Evolutionary conservation across 2,113 vertebrate genomes (phyloP).

Genomic region (Lutjanus erythropterus): DNA sequence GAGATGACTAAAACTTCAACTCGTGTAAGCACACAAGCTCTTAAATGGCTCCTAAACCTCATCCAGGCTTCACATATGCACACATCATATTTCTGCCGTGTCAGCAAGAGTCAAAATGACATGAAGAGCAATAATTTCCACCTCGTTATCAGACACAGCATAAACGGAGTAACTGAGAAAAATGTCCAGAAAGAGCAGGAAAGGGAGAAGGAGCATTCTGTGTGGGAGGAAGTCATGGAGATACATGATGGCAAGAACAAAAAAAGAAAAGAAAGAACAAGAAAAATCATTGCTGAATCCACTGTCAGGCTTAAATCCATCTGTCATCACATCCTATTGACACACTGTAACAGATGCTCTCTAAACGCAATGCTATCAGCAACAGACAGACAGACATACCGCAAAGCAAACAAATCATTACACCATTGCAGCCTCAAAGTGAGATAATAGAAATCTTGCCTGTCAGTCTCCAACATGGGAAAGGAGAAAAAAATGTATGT

Average conservation of each 20-base stretch:
- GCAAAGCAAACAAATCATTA: constrained; percentile 60
- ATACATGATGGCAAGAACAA: constrained; percentile 52
- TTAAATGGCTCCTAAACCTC: background rate
- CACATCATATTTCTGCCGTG: constrained; percentile 1
- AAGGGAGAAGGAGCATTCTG: constrained; percentile 42
- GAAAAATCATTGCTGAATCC: constrained; percentile 45
- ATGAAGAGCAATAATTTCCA: constrained; percentile 35
- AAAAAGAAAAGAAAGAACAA: constrained; percentile 30
- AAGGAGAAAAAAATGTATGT: constrained; percentile 24
- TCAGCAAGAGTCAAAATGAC: constrained; percentile 21
- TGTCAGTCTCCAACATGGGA: constrained; percentile 1
- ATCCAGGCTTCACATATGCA: background rate
- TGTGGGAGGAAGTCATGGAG: constrained; percentile 72
- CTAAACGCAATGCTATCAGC: constrained; percentile 56
- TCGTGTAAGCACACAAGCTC: background rate
- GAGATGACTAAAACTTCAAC: background rate
- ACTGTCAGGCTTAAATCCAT: constrained; percentile 64
- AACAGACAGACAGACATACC: constrained; percentile 29
- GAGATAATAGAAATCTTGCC: constrained; percentile 32
- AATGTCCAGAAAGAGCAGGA: constrained; percentile 56
- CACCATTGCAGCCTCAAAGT: background rate
- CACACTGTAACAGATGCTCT: constrained; percentile 65
- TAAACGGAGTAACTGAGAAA: constrained; percentile 53
- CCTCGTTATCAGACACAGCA: constrained; percentile 35
- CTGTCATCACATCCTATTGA: constrained; percentile 59